Evolutionary conservation across 1,140 invertebrate species (phyloP).

Genomic region (Panagrolaimus sp.): DNA sequence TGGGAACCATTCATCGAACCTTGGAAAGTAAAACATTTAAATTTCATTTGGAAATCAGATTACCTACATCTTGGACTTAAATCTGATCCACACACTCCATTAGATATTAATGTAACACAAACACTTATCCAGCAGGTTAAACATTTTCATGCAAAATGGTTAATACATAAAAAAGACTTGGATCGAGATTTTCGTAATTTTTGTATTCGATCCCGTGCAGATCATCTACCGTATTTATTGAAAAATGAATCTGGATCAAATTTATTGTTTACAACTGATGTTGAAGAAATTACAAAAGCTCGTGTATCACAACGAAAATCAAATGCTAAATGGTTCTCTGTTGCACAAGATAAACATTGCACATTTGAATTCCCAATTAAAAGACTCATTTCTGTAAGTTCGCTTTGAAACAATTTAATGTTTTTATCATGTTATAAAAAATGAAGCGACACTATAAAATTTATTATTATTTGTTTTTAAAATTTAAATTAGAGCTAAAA

Average conservation of each 20-base stretch:
- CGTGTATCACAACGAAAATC: conserved; percentile 31
- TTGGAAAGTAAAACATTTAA: conserved; percentile 67
- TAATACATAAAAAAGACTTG: conserved; percentile 21
- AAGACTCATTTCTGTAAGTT: conserved; percentile 30
- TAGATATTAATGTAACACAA: conserved; percentile 54
- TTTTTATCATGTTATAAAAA: too few relatives aligned
- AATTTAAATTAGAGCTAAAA: too few relatives aligned
- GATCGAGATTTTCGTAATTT: conserved; percentile 19
- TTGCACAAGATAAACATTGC: conserved; percentile 26
- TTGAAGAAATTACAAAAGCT: conserved; percentile 33
- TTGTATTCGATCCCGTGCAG: conserved; percentile 22
- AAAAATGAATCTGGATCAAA: conserved; percentile 39
- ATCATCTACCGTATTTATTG: conserved; percentile 45
- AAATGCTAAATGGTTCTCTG: conserved; percentile 36
- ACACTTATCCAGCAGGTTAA: conserved; percentile 46
- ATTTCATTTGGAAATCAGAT: conserved; percentile 37
- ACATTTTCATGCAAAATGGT: conserved; percentile 33
- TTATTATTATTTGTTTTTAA: too few relatives aligned
- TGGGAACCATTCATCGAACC: conserved; percentile 93
- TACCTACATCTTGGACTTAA: conserved; percentile 25
- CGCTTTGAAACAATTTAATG: too few relatives aligned
- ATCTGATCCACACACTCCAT: conserved; percentile 23
- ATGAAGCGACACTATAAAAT: too few relatives aligned
- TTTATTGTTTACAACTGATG: conserved; percentile 36
- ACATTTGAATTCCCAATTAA: conserved; percentile 44